phyloP scores from a whole-genome alignment of 2,113 vertebrate genomes.

The Holacanthus passer region DNA sequence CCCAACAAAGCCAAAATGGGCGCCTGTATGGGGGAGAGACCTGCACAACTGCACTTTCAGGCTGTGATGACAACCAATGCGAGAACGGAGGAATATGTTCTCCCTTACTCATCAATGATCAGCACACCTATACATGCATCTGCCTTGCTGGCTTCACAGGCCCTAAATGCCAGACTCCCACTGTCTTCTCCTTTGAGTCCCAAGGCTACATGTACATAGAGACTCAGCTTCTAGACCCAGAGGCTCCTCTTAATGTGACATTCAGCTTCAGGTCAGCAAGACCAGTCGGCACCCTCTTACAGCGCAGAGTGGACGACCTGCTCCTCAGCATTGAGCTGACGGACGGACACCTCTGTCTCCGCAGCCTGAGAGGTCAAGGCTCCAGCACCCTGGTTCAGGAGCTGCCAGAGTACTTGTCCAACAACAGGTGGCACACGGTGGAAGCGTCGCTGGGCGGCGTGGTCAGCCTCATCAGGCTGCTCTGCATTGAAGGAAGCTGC shows the following conservation, averaged over 20 bases:
- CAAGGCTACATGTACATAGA: constrained; percentile 84
- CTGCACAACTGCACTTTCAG: constrained; percentile 87
- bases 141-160: constrained; percentile 88
- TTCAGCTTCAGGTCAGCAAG: constrained; percentile 89
- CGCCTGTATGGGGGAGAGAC: constrained; percentile 88
- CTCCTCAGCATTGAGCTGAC: constrained; percentile 86
- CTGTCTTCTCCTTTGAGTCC: constrained; percentile 89
- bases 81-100: constrained; percentile 88
- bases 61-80: constrained; percentile 87
- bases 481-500: constrained; percentile 82
- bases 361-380: constrained; percentile 73
- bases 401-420: constrained; percentile 83
- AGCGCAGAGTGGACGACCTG: constrained; percentile 75
- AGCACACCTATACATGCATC: constrained; percentile 85
- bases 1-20: constrained; percentile 77
- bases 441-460: constrained; percentile 84
- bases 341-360: constrained; percentile 83
- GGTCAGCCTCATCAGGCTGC: constrained; percentile 84
- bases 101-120: constrained; percentile 82
- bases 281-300: constrained; percentile 81
- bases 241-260: constrained; percentile 80
- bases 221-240: constrained; percentile 50
- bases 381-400: constrained; percentile 77
- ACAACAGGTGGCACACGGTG: constrained; percentile 89
- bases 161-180: constrained; percentile 84